phyloP scores from a whole-genome alignment of 2,888 invertebrate genomes.

The Tenthredo scrophulariae region DNA sequence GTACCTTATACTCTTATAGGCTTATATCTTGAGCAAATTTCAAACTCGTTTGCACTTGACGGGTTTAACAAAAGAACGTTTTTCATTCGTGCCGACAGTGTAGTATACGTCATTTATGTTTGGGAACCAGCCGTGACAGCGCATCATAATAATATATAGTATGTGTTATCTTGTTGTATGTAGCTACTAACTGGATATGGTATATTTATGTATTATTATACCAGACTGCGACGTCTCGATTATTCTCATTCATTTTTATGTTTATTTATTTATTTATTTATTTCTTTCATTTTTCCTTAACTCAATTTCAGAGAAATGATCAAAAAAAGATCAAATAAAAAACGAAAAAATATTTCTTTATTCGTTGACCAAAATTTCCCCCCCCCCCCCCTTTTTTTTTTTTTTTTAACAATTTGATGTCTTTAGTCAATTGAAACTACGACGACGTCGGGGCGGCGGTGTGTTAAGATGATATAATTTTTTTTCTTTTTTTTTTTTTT shows the following conservation, averaged over 20 bases:
- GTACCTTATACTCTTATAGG: no score
- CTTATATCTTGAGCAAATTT: slow-evolving; percentile 17
- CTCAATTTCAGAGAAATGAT: background rate
- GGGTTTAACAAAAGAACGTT: slow-evolving; percentile 31
- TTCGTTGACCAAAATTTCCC: background rate
- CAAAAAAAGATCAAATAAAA: background rate
- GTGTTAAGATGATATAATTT: slow-evolving; percentile 16
- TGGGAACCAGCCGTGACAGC: slow-evolving; percentile 36
- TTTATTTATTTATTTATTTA: background rate
- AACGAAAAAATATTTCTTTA: background rate
- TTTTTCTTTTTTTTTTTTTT: background rate
- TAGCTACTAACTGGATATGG: background rate
- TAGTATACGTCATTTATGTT: background rate
- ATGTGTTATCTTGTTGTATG: background rate
- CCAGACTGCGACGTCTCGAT: background rate
- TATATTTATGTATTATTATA: slow-evolving; percentile 9
- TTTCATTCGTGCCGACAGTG: slow-evolving; percentile 14
- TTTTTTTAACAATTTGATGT: no score
- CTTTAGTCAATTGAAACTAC: background rate
- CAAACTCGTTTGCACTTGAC: slow-evolving; percentile 34
- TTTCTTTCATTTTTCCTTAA: background rate
- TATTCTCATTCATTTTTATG: background rate
- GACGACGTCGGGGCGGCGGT: background rate
- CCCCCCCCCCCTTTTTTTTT: no score
- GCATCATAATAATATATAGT: no score